Base-by-base conservation (phyloP, 1,140 invertebrate species). In the Bombus vancouverensis region DNA sequence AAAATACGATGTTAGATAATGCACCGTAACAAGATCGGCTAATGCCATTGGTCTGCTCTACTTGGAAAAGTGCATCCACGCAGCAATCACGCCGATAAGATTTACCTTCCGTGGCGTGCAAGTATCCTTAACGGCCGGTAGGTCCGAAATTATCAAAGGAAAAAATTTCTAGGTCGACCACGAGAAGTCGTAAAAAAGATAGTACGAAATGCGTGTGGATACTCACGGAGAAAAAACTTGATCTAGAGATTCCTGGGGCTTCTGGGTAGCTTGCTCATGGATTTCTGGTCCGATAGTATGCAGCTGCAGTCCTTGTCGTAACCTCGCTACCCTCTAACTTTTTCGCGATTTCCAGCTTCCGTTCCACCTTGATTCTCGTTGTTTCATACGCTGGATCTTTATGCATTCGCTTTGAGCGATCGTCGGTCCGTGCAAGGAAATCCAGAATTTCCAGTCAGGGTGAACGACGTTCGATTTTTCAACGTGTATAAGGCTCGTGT, bases 251-350 rank as follows among this genome's bases (percentile, higher is more conserved):
- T 53, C 18, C 47, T 74, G 68, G 53, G 65, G 78, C 47, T 28
- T 22, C 37, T 79, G 81, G 74, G 82, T 85, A 80, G 86, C 71
- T 77, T 83, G 86, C 81, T 90, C 89, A 90, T 89, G 89, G 89
- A 90, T 90, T 90, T 90, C 86, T 81, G 22, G 83, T 66, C 62
- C 70, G 74, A 62, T 65, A 76, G 75, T 88, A 87, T 85, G 82
- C 89, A 90, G 88, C 88, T 89, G 85, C 85, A 89, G 88, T 79
- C 75, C 62, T 62, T 85, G 78, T 82, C 85, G 74, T 72, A 82
- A 89, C 74, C 78, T 81, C 81, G 42, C 70, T 78, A 62, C 71
- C 81, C 86, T 79, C 75, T 79, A 28, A 47, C 39, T 71, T 57
- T 83, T 44, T 34, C 47, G 53, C 66, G 53, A 86, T 76, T 78